These are phyloP conservation scores for Caenorhabditis panamensis DNA, from an alignment of 2,888 invertebrate species.

Conservation along the genomic window DNA sequence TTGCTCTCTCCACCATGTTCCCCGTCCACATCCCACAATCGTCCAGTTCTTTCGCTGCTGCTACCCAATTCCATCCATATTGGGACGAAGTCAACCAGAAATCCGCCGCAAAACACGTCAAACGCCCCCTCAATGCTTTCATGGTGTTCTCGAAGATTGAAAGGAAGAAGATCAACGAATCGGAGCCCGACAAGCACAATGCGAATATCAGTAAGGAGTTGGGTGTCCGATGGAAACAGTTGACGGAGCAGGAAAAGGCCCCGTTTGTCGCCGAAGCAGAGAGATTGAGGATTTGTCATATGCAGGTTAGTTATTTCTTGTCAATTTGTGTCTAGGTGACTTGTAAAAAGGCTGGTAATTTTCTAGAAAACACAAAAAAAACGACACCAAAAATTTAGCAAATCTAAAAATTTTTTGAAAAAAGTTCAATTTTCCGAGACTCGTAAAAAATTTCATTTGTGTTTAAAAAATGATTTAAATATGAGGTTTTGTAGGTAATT, in stretches of 20 bases:
- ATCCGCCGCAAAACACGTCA: slow-evolving; percentile 97
- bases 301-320: too few species aligned
- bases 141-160: slow-evolving; percentile 94
- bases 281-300: slow-evolving; percentile 91
- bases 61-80: slow-evolving; percentile 94
- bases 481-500: too few species aligned
- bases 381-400: too few species aligned
- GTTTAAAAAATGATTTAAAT: too few species aligned
- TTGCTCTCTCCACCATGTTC: slow-evolving; percentile 40
- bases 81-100: slow-evolving; percentile 93
- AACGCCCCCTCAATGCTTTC: slow-evolving; percentile 93
- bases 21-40: neutral
- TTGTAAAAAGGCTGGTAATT: too few species aligned
- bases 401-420: too few species aligned
- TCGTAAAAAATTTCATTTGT: too few species aligned
- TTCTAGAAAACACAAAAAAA: too few species aligned
- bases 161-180: slow-evolving; percentile 95
- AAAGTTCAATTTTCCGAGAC: too few species aligned
- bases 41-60: slow-evolving; percentile 11
- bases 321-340: too few species aligned
- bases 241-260: slow-evolving; percentile 86
- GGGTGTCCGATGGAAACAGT: slow-evolving; percentile 90
- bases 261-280: slow-evolving; percentile 84
- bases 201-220: slow-evolving; percentile 96
- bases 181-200: slow-evolving; percentile 97